These are phyloP conservation scores for Pan troglodytes DNA, from an alignment of 2,113 vertebrate species.

Conservation along the genomic window NHGRI_mPanTro3-v2.1_pri NC_072415.2:27489001-27489500, in stretches of 20 bases:
- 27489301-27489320: too few relatives aligned
- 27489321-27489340: too few relatives aligned
- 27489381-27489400: too few relatives aligned
- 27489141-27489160: neutral
- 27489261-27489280: neutral
- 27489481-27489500: too few relatives aligned
- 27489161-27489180: neutral
- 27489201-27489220: neutral
- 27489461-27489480: too few relatives aligned
- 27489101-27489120: neutral
- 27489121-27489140: neutral
- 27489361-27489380: too few relatives aligned
- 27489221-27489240: neutral
- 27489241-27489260: neutral
- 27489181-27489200: neutral
- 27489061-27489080: neutral
- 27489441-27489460: too few relatives aligned
- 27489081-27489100: neutral
- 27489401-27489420: too few relatives aligned
- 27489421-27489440: too few relatives aligned
- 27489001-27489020: neutral
- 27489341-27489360: too few relatives aligned
- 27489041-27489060: too few relatives aligned
- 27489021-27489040: neutral
- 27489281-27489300: too few relatives aligned